These are phyloP conservation scores for Heliconius charithonia DNA, from an alignment of 2,888 invertebrate species.

Conservation along the genomic window DNA sequence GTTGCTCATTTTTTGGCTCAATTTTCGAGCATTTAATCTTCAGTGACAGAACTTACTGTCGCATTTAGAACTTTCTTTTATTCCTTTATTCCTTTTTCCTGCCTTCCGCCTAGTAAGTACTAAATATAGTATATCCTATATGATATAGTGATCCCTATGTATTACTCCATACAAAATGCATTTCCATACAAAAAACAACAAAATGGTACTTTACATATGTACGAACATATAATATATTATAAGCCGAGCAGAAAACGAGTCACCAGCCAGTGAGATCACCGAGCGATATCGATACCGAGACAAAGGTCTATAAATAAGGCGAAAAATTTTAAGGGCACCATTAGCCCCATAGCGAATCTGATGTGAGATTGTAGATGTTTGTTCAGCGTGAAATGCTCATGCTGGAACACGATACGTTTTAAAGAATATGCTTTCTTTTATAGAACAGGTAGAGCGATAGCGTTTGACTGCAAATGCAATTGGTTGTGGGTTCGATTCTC, in stretches of 20 bases:
- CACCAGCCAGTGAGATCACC: conserved; percentile 66
- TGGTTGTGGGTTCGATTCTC: not conserved
- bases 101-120: no score
- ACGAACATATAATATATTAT: conserved; percentile 1
- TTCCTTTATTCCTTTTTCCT: no score
- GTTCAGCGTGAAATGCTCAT: conserved; percentile 60
- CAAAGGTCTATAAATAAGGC: conserved; percentile 78
- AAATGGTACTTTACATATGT: not conserved
- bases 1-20: no score
- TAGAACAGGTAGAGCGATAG: not conserved
- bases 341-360: conserved; percentile 75
- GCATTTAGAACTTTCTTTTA: no score
- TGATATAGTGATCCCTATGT: no score
- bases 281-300: conserved; percentile 63
- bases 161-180: no score
- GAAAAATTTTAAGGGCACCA: conserved; percentile 82
- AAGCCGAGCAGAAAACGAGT: conserved; percentile 56
- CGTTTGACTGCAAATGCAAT: no score
- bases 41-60: no score
- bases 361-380: conserved; percentile 61
- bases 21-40: no score
- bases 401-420: conserved; percentile 28
- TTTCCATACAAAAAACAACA: not conserved
- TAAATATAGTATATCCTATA: no score
- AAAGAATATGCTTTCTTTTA: not conserved